Percentiles rank a stretch among this genome's conserved stretches.
These are phyloP conservation scores for Jaculus jaculus DNA, from an alignment of 2,113 vertebrate species.

Conservation along the genomic window DNA sequence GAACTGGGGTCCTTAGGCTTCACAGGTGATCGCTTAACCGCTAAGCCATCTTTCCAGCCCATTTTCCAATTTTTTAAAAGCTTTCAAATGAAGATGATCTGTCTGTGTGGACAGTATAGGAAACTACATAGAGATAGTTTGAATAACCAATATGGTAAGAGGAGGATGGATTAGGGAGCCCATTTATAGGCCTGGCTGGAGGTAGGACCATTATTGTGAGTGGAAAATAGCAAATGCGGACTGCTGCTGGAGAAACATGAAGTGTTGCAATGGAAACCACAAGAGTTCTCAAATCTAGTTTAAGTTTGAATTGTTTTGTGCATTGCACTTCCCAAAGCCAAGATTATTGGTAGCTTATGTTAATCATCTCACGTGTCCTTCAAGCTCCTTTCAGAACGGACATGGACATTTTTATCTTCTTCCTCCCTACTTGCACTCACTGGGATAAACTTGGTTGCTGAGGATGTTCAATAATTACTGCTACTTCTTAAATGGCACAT, in stretches of 20 bases:
- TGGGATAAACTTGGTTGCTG: not conserved
- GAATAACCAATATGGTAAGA: not conserved
- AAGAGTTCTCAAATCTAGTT: not conserved
- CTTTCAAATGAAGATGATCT: no score
- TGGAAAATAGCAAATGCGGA: not conserved
- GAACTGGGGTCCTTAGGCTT: no score
- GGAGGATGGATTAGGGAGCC: not conserved
- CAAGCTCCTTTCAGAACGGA: not conserved
- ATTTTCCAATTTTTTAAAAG: no score
- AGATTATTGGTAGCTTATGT: not conserved
- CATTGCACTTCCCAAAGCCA: slow-evolving; percentile 18
- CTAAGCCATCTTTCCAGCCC: no score
- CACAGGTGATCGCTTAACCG: no score
- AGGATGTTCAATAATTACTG: not conserved
- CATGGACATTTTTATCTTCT: not conserved
- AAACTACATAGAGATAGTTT: not conserved
- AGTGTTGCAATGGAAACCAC: not conserved
- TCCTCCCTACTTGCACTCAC: not conserved
- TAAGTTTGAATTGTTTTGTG: not conserved
- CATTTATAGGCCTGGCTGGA: not conserved
- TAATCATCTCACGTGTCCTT: not conserved
- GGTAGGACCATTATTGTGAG: not conserved
- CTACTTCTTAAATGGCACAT: not conserved
- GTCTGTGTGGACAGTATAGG: not conserved
- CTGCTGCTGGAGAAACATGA: not conserved